phyloP scores from a whole-genome alignment of 2,797 vertebrate species.

The Acanthurus leucopareius region DNA sequence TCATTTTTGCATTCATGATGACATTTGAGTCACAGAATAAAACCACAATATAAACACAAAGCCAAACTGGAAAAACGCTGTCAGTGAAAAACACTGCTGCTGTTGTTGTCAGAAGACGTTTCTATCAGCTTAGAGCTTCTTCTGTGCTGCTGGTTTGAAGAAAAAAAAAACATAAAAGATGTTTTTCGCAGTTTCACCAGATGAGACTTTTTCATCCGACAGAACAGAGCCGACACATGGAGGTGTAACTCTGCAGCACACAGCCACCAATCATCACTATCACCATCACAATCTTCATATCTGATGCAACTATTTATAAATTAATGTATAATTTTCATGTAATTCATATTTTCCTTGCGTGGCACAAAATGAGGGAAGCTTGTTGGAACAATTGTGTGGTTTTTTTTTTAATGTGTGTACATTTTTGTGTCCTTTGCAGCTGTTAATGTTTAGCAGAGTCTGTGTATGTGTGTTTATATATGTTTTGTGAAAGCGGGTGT shows the following conservation, averaged over 20 bases:
- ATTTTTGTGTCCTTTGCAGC: neutral
- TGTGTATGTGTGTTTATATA: neutral
- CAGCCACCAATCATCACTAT: neutral
- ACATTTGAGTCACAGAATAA: constrained; percentile 7
- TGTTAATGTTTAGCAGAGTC: constrained; percentile 2
- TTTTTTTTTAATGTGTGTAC: neutral
- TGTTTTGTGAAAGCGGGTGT: neutral
- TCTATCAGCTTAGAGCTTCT: neutral
- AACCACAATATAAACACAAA: constrained; percentile 13
- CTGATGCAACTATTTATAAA: neutral
- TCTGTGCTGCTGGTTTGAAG: neutral
- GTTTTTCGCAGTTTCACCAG: neutral
- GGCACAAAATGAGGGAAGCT: neutral
- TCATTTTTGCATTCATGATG: constrained; percentile 3
- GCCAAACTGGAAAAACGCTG: neutral
- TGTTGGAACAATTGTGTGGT: neutral
- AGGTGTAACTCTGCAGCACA: neutral
- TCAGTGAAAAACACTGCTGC: neutral
- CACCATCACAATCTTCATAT: neutral
- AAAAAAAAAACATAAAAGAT: neutral
- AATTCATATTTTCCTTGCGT: neutral
- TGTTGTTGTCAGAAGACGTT: neutral
- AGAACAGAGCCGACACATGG: no score
- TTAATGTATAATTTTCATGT: neutral
- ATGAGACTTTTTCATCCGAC: neutral